phyloP scores from a whole-genome alignment of 2,888 invertebrate genomes.

The Eupithecia exiguata region DNA sequence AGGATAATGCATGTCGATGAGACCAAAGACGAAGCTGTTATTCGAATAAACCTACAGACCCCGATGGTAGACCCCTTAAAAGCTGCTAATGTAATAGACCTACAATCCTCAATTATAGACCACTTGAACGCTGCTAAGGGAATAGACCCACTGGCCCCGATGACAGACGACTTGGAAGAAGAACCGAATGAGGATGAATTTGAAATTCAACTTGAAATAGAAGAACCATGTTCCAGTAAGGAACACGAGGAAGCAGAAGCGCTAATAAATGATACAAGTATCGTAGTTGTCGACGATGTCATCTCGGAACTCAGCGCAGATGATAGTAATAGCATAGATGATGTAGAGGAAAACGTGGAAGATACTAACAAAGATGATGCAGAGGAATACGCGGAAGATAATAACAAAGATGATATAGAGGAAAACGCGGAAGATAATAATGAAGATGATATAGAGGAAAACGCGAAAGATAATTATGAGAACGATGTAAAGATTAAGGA shows the following conservation, averaged over 20 bases:
- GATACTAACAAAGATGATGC: neutral
- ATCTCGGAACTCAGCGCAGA: neutral
- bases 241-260: neutral
- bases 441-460: too few species aligned
- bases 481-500: too few species aligned
- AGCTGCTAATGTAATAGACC: neutral
- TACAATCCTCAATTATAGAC: neutral
- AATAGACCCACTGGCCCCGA: too few species aligned
- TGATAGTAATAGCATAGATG: neutral
- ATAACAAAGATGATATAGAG: too few species aligned
- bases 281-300: neutral
- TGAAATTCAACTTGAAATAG: neutral
- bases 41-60: neutral
- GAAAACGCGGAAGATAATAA: neutral
- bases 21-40: neutral
- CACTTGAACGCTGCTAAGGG: neutral
- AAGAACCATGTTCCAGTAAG: neutral
- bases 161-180: neutral
- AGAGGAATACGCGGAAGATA: neutral
- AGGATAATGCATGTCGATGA: neutral
- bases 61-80: neutral
- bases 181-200: neutral
- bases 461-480: neutral
- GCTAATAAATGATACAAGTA: neutral
- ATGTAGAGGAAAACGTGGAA: too few species aligned